Conservation (phyloP, 1,140 invertebrate species). For the Drosophila azteca region DNA sequence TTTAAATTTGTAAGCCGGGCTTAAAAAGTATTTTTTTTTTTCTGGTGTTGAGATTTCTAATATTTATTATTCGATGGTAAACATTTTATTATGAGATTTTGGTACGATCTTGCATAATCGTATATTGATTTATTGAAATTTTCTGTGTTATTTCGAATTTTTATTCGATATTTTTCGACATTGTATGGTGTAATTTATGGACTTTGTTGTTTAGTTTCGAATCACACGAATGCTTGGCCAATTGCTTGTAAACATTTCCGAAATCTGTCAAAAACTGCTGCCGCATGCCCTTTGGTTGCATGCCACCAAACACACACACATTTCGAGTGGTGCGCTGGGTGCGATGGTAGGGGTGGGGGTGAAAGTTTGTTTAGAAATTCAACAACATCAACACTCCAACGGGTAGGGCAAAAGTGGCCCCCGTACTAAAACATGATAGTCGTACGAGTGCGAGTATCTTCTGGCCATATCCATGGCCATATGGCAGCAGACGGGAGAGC, state of each 20-base stretch:
- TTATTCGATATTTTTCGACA: no score
- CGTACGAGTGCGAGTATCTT: slow-evolving; percentile 20
- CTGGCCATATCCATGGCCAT: slow-evolving; percentile 28
- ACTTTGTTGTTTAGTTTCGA: no score
- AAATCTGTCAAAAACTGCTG: slow-evolving; percentile 58
- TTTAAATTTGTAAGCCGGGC: no score
- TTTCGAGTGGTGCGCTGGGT: slow-evolving; percentile 36
- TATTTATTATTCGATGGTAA: no score
- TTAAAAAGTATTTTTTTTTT: no score
- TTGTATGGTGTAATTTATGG: no score
- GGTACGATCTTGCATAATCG: no score
- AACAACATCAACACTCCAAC: slow-evolving; percentile 60
- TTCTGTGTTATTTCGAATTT: no score
- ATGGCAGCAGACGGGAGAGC: slow-evolving; percentile 3
- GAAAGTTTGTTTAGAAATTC: slow-evolving; percentile 61
- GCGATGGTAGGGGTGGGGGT: not conserved
- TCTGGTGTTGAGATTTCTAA: no score
- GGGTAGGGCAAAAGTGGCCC: slow-evolving; percentile 21
- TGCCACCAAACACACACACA: slow-evolving; percentile 61
- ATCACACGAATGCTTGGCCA: slow-evolving; percentile 20
- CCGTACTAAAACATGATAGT: slow-evolving; percentile 57
- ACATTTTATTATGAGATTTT: no score
- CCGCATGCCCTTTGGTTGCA: slow-evolving; percentile 30
- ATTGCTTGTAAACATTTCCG: slow-evolving; percentile 70
- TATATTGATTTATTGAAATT: no score